Percentiles rank a stretch among this genome's conserved stretches.
Conservation (phyloP, 2,888 invertebrate species). For the Taenaris catops region DNA sequence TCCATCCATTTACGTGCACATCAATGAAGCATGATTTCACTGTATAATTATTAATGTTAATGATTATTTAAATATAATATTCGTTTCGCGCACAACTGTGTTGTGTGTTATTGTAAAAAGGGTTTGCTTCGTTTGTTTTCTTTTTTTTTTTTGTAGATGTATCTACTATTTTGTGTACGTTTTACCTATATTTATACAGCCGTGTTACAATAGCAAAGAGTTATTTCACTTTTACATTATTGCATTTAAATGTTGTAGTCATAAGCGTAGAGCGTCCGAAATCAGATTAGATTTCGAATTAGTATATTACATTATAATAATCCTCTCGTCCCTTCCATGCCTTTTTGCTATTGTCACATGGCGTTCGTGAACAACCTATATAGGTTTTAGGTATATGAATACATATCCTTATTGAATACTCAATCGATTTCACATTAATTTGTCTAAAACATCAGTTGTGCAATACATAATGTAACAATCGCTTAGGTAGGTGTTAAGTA, state of each 20-base stretch:
- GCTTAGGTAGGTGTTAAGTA: constrained; percentile 75
- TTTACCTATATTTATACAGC: constrained; percentile 55
- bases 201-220: constrained; percentile 71
- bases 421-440: constrained; percentile 64
- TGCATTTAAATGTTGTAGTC: constrained; percentile 71
- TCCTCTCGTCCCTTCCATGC: constrained; percentile 32
- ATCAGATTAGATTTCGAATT: constrained; percentile 44
- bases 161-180: constrained; percentile 58
- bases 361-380: constrained; percentile 56
- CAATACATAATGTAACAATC: constrained; percentile 72
- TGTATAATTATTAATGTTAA: constrained; percentile 54
- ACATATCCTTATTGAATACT: constrained; percentile 78
- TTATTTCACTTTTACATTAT: constrained; percentile 30
- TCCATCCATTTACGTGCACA: too few relatives aligned
- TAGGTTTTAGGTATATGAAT: constrained; percentile 66
- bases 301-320: constrained; percentile 44
- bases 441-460: constrained; percentile 71
- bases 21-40: too few relatives aligned
- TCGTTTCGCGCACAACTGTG: constrained; percentile 68
- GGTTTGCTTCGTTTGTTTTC: constrained; percentile 72
- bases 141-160: constrained; percentile 63
- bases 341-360: constrained; percentile 67
- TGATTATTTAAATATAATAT: constrained; percentile 49
- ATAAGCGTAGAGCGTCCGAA: constrained; percentile 51
- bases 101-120: constrained; percentile 69